Evolutionary conservation across 2,797 vertebrate genomes (phyloP).

Genomic region (Oreochromis grahami): DNA sequence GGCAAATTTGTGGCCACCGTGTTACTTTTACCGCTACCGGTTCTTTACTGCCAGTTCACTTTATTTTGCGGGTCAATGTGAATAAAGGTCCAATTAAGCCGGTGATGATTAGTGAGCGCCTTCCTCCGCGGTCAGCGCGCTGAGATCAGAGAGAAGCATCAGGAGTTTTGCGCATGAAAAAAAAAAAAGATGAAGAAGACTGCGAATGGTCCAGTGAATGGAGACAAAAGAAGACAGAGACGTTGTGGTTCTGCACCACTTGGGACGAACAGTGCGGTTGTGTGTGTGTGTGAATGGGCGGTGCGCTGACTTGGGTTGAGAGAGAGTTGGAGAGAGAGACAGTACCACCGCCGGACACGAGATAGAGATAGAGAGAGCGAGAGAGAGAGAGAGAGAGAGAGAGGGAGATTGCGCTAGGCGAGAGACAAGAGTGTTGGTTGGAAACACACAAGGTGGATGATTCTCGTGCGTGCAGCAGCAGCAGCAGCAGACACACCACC

Average conservation of each 20-base stretch:
- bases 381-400: neutral
- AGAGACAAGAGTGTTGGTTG: constrained; percentile 1
- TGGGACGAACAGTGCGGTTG: constrained; percentile 13
- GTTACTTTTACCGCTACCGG: constrained; percentile 69
- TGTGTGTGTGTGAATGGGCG: constrained; percentile 1
- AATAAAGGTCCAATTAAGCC: neutral
- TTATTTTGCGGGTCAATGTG: neutral
- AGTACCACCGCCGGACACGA: no score
- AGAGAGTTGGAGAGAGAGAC: no score
- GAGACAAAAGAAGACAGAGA: neutral
- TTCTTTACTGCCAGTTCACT: constrained; percentile 5
- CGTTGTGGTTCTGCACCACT: constrained; percentile 34
- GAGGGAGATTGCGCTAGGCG: neutral
- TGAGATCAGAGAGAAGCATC: neutral
- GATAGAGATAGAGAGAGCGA: no score
- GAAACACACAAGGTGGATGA: constrained; percentile 23
- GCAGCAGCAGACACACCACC: neutral
- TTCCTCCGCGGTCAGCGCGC: neutral
- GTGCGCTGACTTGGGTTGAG: constrained; percentile 16
- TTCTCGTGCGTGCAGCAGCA: constrained; percentile 17
- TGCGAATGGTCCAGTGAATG: neutral
- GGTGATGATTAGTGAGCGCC: neutral
- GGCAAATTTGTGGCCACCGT: constrained; percentile 26
- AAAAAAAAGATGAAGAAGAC: neutral
- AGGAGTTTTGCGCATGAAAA: neutral